Percentiles rank a stretch among this genome's conserved stretches.
phyloP scores from a whole-genome alignment of 2,888 invertebrate species.

The Abscondita cerata region DNA sequence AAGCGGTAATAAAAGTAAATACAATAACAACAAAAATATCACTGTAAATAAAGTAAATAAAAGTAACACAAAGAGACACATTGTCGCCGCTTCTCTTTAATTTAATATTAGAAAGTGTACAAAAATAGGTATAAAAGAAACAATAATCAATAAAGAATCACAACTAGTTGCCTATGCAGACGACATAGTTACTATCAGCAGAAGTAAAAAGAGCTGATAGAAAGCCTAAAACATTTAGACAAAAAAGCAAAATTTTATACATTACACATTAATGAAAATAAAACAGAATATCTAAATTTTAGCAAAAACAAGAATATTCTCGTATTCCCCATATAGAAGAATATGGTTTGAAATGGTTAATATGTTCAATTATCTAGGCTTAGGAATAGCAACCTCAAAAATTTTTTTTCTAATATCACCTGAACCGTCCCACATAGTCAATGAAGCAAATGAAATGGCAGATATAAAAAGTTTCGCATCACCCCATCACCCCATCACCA shows the following conservation, averaged over 20 bases:
- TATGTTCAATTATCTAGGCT: conserved; percentile 3
- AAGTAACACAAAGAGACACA: neutral
- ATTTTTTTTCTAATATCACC: too few relatives aligned
- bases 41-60: neutral
- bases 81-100: neutral
- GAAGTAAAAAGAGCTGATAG: neutral
- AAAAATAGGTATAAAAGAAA: neutral
- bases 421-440: too few relatives aligned
- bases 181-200: neutral
- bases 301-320: neutral
- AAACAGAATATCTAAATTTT: neutral
- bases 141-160: neutral
- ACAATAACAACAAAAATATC: neutral
- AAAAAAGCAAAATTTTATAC: neutral
- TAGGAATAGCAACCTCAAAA: conserved; percentile 1
- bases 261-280: neutral
- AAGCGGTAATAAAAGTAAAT: conserved; percentile 1
- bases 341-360: neutral
- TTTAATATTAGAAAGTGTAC: neutral
- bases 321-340: neutral
- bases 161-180: neutral
- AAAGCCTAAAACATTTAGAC: neutral
- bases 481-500: too few relatives aligned
- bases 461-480: too few relatives aligned
- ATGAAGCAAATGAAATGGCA: too few relatives aligned